Percentiles rank a stretch among this genome's conserved stretches.
Conservation (phyloP, 2,113 vertebrate species). For the Takifugu bimaculatus region DNA sequence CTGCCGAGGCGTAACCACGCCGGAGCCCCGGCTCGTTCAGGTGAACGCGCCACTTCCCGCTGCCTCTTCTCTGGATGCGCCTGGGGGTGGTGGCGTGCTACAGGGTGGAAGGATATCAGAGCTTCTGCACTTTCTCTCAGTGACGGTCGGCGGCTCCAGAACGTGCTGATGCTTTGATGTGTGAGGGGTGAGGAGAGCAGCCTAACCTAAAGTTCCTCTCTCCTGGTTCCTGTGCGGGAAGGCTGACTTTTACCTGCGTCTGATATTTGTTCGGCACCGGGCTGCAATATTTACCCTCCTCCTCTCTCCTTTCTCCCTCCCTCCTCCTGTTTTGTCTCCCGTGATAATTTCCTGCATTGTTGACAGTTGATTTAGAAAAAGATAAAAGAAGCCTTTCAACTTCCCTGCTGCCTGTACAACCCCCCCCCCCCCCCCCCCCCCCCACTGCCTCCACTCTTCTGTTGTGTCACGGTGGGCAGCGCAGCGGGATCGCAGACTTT, state of each 20-base stretch:
- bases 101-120: too few species aligned
- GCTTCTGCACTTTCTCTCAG: too few species aligned
- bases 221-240: slow-evolving; percentile 24
- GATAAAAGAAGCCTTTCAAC: slow-evolving; percentile 65
- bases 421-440: neutral
- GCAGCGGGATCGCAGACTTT: neutral
- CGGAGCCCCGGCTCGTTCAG: neutral
- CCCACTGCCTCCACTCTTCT: slow-evolving; percentile 3
- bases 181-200: too few species aligned
- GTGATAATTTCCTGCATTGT: slow-evolving; percentile 68
- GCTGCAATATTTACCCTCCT: slow-evolving; percentile 69
- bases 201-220: slow-evolving; percentile 1
- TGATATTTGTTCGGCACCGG: slow-evolving; percentile 73
- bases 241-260: slow-evolving; percentile 69
- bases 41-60: slow-evolving; percentile 13
- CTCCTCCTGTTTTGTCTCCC: slow-evolving; percentile 37
- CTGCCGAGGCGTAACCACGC: slow-evolving; percentile 5
- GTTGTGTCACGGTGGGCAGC: too few species aligned
- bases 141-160: too few species aligned
- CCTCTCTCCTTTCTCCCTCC: slow-evolving; percentile 12
- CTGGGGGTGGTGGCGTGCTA: too few species aligned
- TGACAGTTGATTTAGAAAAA: slow-evolving; percentile 61
- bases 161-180: too few species aligned
- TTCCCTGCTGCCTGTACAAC: slow-evolving; percentile 6
- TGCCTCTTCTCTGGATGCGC: slow-evolving; percentile 6